Evolutionary conservation across 2,888 invertebrate genomes (phyloP).

Genomic region (Mimas tiliae): DNA sequence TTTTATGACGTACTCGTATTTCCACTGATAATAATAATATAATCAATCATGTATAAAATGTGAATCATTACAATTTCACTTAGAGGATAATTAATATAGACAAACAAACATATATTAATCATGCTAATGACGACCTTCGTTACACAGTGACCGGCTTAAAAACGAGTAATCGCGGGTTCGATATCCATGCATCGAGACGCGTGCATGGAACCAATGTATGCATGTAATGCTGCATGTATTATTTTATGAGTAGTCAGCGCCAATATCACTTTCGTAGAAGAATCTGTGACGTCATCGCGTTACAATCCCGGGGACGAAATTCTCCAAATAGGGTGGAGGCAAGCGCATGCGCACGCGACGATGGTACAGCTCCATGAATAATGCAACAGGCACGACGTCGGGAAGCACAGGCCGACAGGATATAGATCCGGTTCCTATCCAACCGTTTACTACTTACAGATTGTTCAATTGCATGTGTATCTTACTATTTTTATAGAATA

Average conservation of each 20-base stretch:
- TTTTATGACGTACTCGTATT: constrained; percentile 6
- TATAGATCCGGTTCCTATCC: constrained; percentile 74
- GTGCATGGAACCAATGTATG: too few species aligned
- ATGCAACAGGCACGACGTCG: constrained; percentile 59
- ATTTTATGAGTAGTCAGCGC: background rate
- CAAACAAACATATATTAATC: constrained; percentile 20
- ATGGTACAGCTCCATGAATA: constrained; percentile 59
- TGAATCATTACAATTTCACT: constrained; percentile 17
- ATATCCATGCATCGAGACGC: too few species aligned
- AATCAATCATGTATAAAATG: too few species aligned
- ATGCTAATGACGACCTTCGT: too few species aligned
- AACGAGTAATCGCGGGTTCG: too few species aligned
- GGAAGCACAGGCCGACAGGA: constrained; percentile 66
- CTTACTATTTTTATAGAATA: constrained; percentile 4
- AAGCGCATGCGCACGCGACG: constrained; percentile 43
- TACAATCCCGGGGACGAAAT: constrained; percentile 47
- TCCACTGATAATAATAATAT: background rate
- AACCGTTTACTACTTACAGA: constrained; percentile 17
- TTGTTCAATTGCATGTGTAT: constrained; percentile 13
- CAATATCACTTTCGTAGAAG: background rate
- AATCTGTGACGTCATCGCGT: constrained; percentile 43
- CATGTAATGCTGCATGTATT: too few species aligned
- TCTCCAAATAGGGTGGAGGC: constrained; percentile 38
- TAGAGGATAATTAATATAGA: constrained; percentile 7
- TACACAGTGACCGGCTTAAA: too few species aligned